Conservation (phyloP, 1,140 invertebrate species). For the Drosophila willistoni region DNA sequence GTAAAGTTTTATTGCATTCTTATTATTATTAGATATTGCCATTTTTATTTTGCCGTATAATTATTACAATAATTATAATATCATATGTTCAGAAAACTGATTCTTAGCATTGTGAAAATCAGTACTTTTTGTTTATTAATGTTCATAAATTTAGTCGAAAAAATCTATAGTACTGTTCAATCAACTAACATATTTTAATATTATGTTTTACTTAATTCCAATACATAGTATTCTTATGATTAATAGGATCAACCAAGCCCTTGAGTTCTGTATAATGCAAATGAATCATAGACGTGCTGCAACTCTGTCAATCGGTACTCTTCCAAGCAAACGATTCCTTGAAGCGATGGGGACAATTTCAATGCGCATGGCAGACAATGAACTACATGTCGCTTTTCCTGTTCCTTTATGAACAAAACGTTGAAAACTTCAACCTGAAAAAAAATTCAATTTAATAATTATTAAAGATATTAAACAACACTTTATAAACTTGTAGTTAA, state of each 20-base stretch:
- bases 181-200: neutral
- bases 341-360: slow-evolving; percentile 91
- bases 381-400: slow-evolving; percentile 98
- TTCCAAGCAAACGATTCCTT: slow-evolving; percentile 97
- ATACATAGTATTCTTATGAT: neutral
- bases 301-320: slow-evolving; percentile 97
- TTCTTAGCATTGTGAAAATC: too few species aligned
- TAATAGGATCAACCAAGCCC: slow-evolving; percentile 50
- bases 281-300: slow-evolving; percentile 95
- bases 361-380: slow-evolving; percentile 98
- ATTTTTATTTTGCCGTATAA: too few species aligned
- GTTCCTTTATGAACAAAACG: slow-evolving; percentile 97
- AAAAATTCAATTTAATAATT: neutral
- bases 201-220: neutral
- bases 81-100: too few species aligned
- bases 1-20: too few species aligned
- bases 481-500: too few species aligned
- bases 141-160: too few species aligned
- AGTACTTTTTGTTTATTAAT: too few species aligned
- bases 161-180: too few species aligned
- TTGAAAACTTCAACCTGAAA: slow-evolving; percentile 98
- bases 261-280: slow-evolving; percentile 87
- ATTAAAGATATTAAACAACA: too few species aligned
- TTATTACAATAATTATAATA: too few species aligned
- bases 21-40: too few species aligned